Base-by-base conservation (phyloP, 2,888 invertebrate genomes). In the Eudemis profundana region DNA sequence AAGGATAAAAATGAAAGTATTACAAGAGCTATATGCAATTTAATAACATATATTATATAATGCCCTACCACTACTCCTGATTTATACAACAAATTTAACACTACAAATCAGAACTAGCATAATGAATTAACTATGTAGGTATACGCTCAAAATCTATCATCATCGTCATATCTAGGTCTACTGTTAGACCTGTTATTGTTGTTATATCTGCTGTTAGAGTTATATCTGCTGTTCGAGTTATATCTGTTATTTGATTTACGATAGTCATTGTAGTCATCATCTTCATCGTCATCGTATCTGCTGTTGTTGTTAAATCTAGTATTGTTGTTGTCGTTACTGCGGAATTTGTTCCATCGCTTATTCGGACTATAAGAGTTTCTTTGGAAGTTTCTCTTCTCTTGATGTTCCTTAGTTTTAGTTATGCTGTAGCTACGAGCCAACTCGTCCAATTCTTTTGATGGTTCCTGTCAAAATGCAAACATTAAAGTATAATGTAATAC, bases 361-460 rank as follows among this genome's bases (percentile, higher is more conserved):
- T 62, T 63, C 1, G 61, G 54, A 49, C 72, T 73, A 61, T 76
- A 75, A 19, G 72, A 76, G 33, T 74, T 81, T 1, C 77, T 75
- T 57, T 74, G 79, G 8, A 72, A 79, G 54, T 72, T 76, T 67
- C 71, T 72, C 72, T 78, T 85, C 0, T 70, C 61, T 66, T 82
- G 75, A 29, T 72, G 72, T 19, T 82, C 81, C 57, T 75, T 78
- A 3, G 64, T 60, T 70, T 86, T 89, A 1, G 76, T 73, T 23
- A 68, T 17, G 14, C 70, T 64, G 63, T 78, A 82, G n/a, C 79
- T 81, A 44, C 74, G 78, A 7, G 83, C 83, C 72, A 91, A 76
- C 0, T 84, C 75, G 29, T 76, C 62, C 56, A 92, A 69, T 38
- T 86, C 86, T 33, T 70, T 33, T n/a, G 90, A 84, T 36, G 89